Conservation (phyloP, 2,113 vertebrate species). For the Oreochromis spilurus region DNA sequence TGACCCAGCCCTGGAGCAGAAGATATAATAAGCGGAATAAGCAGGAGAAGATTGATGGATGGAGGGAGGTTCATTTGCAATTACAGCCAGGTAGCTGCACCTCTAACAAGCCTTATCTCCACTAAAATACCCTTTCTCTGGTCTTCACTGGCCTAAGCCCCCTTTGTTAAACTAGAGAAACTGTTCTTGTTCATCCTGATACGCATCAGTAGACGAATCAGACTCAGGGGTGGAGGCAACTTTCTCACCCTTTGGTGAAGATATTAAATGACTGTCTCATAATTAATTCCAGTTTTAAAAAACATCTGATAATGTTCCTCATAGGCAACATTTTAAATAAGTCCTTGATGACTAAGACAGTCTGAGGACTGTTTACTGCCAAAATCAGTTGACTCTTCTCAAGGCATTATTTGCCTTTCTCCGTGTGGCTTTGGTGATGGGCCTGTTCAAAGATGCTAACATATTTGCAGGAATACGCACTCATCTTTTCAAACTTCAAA, state of each 20-base stretch:
- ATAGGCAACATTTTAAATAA: not conserved
- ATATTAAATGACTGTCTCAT: not conserved
- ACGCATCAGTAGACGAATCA: not conserved
- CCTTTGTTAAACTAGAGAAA: too few relatives aligned
- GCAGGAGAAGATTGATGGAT: too few relatives aligned
- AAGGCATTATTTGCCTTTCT: not conserved
- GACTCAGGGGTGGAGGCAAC: not conserved
- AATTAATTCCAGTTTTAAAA: not conserved
- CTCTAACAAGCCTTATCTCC: too few relatives aligned
- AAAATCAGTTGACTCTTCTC: not conserved
- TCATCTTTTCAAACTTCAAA: not conserved
- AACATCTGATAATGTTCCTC: not conserved
- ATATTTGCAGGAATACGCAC: not conserved
- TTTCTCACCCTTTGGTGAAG: not conserved
- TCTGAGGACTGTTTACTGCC: not conserved
- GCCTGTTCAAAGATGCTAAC: not conserved
- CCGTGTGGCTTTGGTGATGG: not conserved
- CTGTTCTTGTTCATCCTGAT: too few relatives aligned
- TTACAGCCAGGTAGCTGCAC: too few relatives aligned
- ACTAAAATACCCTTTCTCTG: too few relatives aligned
- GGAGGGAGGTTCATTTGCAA: too few relatives aligned
- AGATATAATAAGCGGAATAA: too few relatives aligned
- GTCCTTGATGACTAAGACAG: not conserved
- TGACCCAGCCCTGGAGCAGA: too few relatives aligned
- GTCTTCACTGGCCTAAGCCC: too few relatives aligned